Evolutionary conservation across 2,888 invertebrate species (phyloP).

Genomic region (Clistopyga incitator): DNA sequence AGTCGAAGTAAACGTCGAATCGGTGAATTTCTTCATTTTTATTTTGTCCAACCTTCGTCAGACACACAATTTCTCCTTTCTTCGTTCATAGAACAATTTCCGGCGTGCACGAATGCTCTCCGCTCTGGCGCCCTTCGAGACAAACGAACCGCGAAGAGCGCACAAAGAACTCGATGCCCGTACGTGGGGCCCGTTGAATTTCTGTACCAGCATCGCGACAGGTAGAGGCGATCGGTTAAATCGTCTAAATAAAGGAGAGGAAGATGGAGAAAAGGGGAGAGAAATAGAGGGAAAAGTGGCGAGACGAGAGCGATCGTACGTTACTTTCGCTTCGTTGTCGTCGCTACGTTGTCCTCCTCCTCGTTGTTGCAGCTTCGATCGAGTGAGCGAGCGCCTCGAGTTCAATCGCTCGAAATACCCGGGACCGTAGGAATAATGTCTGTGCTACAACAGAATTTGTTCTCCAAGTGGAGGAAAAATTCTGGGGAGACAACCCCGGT

Average conservation of each 20-base stretch:
- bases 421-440: slow-evolving; percentile 47
- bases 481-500: slow-evolving; percentile 1
- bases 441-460: slow-evolving; percentile 53
- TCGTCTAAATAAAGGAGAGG: slow-evolving; percentile 61
- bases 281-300: slow-evolving; percentile 43
- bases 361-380: slow-evolving; percentile 44
- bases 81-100: slow-evolving; percentile 15
- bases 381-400: slow-evolving; percentile 56
- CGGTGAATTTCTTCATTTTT: not conserved
- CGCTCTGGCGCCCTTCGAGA: slow-evolving; percentile 37
- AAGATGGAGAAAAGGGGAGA: slow-evolving; percentile 20
- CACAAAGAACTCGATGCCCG: slow-evolving; percentile 56
- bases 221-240: slow-evolving; percentile 59
- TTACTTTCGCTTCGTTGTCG: slow-evolving; percentile 28
- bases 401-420: slow-evolving; percentile 64
- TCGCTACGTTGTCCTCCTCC: not conserved
- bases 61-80: slow-evolving; percentile 19
- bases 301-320: slow-evolving; percentile 29
- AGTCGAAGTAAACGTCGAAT: slow-evolving; percentile 13
- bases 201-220: slow-evolving; percentile 40
- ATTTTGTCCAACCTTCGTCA: slow-evolving; percentile 9
- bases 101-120: slow-evolving; percentile 36
- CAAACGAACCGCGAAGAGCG: slow-evolving; percentile 64
- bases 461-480: not conserved
- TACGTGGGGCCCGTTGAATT: slow-evolving; percentile 61